Conservation (phyloP, 1,140 invertebrate species). For the Oedothorax gibbosus region DNA sequence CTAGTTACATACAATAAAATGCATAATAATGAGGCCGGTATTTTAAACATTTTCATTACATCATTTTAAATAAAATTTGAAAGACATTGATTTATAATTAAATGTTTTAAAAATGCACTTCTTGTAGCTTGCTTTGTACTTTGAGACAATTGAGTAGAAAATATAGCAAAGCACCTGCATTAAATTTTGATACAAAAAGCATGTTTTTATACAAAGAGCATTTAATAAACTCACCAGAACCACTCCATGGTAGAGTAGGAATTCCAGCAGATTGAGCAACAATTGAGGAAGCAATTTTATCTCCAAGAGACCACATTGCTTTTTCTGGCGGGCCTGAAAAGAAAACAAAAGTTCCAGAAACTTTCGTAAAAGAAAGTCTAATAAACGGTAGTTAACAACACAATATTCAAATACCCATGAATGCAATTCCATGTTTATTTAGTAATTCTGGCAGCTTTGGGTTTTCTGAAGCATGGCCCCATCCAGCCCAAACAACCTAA, state of each 20-base stretch:
- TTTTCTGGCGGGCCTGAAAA: slow-evolving; percentile 93
- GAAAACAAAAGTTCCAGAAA: slow-evolving; percentile 70
- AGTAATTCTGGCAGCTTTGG: slow-evolving; percentile 96
- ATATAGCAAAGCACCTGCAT: too few species aligned
- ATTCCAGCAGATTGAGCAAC: slow-evolving; percentile 99
- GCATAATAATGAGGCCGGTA: too few species aligned
- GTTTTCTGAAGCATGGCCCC: slow-evolving; percentile 99
- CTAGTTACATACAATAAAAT: slow-evolving; percentile 66
- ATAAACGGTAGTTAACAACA: not conserved
- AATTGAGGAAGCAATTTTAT: slow-evolving; percentile 99
- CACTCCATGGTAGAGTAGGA: slow-evolving; percentile 98
- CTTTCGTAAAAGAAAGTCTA: not conserved
- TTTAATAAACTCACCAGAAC: slow-evolving; percentile 74
- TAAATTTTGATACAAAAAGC: too few species aligned
- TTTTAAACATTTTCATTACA: too few species aligned
- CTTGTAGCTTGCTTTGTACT: too few species aligned
- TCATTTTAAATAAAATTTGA: not conserved
- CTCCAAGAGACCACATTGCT: slow-evolving; percentile 99
- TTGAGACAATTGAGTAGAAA: too few species aligned
- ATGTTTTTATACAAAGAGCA: too few species aligned
- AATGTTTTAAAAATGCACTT: too few species aligned
- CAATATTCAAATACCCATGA: slow-evolving; percentile 69
- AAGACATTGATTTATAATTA: not conserved
- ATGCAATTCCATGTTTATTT: slow-evolving; percentile 83
- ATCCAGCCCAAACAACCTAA: slow-evolving; percentile 98